These are phyloP conservation scores for Nesospiza acunhae DNA, from an alignment of 2,113 vertebrate genomes.

Conservation along the genomic window DNA sequence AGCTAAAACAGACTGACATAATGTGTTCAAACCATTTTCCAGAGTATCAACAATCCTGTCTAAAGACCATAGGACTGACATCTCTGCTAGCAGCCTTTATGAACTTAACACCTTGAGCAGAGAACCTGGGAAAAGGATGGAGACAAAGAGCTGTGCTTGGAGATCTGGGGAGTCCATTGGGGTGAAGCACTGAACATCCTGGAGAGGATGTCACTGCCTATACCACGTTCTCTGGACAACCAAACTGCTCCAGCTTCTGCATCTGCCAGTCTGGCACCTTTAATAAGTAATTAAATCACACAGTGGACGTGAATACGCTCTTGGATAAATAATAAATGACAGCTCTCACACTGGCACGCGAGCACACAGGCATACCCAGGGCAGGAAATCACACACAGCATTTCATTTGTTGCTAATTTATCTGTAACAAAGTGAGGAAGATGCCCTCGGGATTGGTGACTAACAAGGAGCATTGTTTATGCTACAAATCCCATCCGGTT, in stretches of 20 bases:
- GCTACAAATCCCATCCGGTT: conserved; percentile 56
- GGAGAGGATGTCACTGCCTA: background rate
- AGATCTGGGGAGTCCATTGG: background rate
- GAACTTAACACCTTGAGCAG: background rate
- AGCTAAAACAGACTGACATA: background rate
- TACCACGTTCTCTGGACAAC: background rate
- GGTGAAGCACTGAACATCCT: background rate
- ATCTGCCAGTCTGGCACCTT: conserved; percentile 52
- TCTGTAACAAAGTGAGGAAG: conserved; percentile 50
- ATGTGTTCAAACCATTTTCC: background rate
- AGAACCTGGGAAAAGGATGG: background rate
- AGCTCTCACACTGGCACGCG: background rate
- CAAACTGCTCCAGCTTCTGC: conserved; percentile 10
- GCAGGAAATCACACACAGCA: conserved; percentile 27
- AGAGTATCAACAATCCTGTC: background rate
- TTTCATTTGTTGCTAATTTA: conserved; percentile 52
- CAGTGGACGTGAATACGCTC: conserved; percentile 3
- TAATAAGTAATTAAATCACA: conserved; percentile 37
- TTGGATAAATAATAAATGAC: conserved; percentile 50
- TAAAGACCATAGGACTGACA: background rate
- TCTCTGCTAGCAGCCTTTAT: background rate
- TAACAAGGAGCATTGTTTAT: conserved; percentile 61
- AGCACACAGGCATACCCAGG: background rate
- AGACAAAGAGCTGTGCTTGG: background rate
- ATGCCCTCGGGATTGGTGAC: conserved; percentile 45